Base-by-base conservation (phyloP, 35 echinoderm and acorn worm species). In the Apostichopus japonicus region DNA sequence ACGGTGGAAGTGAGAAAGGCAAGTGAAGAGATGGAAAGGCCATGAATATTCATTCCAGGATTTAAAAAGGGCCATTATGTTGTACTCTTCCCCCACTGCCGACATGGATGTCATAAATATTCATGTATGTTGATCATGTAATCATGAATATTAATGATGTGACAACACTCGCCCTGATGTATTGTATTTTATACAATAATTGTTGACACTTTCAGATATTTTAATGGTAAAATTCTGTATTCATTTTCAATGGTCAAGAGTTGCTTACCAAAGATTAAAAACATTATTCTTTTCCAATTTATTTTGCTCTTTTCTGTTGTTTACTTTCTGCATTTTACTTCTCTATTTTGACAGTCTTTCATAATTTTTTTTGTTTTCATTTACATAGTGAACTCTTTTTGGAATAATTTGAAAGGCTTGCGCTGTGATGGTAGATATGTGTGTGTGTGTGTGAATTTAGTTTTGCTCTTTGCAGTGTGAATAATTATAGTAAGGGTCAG, bases 261-360 rank as follows among this genome's bases (percentile, higher is more conserved):
- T 75, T 75, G 71, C 71, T 75, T 75, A 75, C 71, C 71, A 75
- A 75, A 75, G 71, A 75, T 75, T 75, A 75, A 19, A 75, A 75
- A 75, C 63, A 19, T 75, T 23, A 73, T 75, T 75, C 6, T 75
- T 23, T 23, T 75, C n/a, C n/a, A 6, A 6, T 75, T 75, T n/a
- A 5, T 21, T 19, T 7, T 75, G 17, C 22, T 75, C 7, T 19
- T 23, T n/a, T n/a, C 22, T 15, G 11, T 67, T 67, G 33, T 44
- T 44, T 44, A 44, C 33, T 44, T 44, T 44, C 33, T 44, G 33
- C 33, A 44, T 21, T 23, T 21, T 19, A 19, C 1, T 75, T 21
- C 71, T 75, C 22, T 75, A 23, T 75, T 75, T 75, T 19, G 15
- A 19, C 22, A 19, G 71, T 75, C 7, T 67, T 67, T n/a, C 6